Evolutionary conservation across 2,797 vertebrate species (phyloP).

Genomic region (Miichthys miiuy): DNA sequence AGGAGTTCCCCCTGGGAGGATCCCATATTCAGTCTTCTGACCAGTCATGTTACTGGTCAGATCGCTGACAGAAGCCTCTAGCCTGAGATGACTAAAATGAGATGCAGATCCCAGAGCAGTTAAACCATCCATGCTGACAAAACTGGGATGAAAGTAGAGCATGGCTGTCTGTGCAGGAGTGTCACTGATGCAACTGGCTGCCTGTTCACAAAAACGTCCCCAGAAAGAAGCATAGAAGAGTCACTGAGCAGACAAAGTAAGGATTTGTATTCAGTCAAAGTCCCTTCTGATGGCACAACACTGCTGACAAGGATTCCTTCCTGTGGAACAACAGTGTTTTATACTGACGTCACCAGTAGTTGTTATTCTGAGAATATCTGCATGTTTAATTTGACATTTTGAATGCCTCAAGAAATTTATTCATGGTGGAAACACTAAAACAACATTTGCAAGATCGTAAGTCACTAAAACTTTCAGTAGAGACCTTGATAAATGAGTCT

Average conservation of each 20-base stretch:
- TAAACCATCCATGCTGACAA: conserved; percentile 49
- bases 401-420: neutral
- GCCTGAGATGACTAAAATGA: conserved; percentile 28
- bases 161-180: conserved; percentile 19
- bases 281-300: neutral
- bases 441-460: conserved; percentile 6
- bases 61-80: conserved; percentile 29
- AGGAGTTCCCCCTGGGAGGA: conserved; percentile 42
- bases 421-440: conserved; percentile 7
- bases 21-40: conserved; percentile 10
- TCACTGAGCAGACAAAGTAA: neutral
- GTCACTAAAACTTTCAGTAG: conserved; percentile 17
- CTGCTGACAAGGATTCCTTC: conserved; percentile 8
- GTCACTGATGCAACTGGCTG: conserved; percentile 2
- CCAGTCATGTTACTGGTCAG: conserved; percentile 30
- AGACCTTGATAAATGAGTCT: conserved; percentile 20
- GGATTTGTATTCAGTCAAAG: conserved; percentile 4
- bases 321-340: conserved; percentile 2
- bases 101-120: conserved; percentile 38
- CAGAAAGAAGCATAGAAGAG: neutral
- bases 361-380: conserved; percentile 9
- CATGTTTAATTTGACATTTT: conserved; percentile 17
- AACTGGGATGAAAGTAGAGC: conserved; percentile 41
- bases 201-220: conserved; percentile 25
- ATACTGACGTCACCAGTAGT: conserved; percentile 4